Percentiles rank a stretch among this genome's conserved stretches.
These are phyloP conservation scores for Cherax destructor DNA, from an alignment of 1,140 invertebrate species.

Conservation along the genomic window DNA sequence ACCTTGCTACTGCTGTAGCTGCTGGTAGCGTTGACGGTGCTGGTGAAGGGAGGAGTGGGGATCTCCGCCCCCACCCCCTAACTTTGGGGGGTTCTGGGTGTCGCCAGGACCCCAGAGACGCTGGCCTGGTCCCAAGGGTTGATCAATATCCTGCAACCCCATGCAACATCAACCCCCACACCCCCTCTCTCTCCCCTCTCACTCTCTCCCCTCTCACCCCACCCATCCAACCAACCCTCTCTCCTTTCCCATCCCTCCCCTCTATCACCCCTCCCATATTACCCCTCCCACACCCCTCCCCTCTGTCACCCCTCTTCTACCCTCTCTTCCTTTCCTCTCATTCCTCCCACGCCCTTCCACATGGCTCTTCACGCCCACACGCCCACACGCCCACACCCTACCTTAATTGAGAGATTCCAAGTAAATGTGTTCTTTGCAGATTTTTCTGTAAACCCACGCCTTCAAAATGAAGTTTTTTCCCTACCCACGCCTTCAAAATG, in stretches of 20 bases:
- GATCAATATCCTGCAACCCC: slow-evolving; percentile 13
- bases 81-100: slow-evolving; percentile 13
- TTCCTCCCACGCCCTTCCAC: not conserved
- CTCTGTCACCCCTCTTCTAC: not conserved
- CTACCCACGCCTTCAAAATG: no score
- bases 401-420: no score
- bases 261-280: not conserved
- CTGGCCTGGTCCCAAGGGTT: slow-evolving; percentile 22
- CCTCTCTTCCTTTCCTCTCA: not conserved
- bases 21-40: not conserved
- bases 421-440: no score
- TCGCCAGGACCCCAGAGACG: slow-evolving; percentile 37
- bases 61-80: not conserved
- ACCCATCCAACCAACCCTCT: not conserved
- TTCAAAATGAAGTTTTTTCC: no score
- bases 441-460: no score
- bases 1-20: not conserved
- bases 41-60: not conserved
- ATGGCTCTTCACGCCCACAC: no score
- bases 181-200: not conserved
- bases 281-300: not conserved
- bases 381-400: not conserved
- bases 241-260: not conserved
- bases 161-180: not conserved
- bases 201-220: not conserved